Evolutionary conservation across 2,888 invertebrate species (phyloP), one percentile per base, ranked within the genome.

Genomic region (Muschampia plurimacula): DNA sequence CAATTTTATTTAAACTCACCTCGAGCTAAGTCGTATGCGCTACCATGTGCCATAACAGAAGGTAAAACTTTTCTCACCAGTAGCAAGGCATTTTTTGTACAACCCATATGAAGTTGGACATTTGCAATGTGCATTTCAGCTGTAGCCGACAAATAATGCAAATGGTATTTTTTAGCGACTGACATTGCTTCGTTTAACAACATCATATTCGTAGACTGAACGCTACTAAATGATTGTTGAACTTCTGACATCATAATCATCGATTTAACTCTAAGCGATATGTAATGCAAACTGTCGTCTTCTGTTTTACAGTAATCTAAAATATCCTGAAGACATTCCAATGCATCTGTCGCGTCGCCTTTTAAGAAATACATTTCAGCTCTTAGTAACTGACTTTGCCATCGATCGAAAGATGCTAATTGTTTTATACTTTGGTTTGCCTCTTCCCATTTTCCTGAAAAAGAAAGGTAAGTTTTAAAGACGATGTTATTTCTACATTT

Each of bases 51-150:
- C 85, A 98, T 95, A 65, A 98, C 95, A 44, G 95, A 95, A 8
- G 97, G 95, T 81, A 97, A 95, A 71, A 96, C 95, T 86, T 96
- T 95, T 77, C 97, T 96, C 0, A 97, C 95, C 12, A 97, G 92
- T 75, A 95, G 93, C 72, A 97, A 87, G 0, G 98, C 97, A 86
- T 97, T 97, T 75, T 96, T 95, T 0, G 97, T 96, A 90, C 97
- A 95, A 28, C 96, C 96, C 95, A 98, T 96, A 75, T 96, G 93
- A 49, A 98, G 90, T 89, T 98, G 95, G 12, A 97, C 95, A 84
- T 97, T 96, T 0, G 98, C 98, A 66, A 98, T 95, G 82, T 98
- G 96, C 92, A 98, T 95, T 81, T 97, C 96, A 4, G 97, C 96
- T 41, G 97, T 86, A 0, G 97, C 96, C 63, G 96, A 95, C 77